Evolutionary conservation across 2,797 vertebrate genomes (phyloP), one percentile per base, ranked within the genome.

Genomic region (Gorsachius magnificus): DNA sequence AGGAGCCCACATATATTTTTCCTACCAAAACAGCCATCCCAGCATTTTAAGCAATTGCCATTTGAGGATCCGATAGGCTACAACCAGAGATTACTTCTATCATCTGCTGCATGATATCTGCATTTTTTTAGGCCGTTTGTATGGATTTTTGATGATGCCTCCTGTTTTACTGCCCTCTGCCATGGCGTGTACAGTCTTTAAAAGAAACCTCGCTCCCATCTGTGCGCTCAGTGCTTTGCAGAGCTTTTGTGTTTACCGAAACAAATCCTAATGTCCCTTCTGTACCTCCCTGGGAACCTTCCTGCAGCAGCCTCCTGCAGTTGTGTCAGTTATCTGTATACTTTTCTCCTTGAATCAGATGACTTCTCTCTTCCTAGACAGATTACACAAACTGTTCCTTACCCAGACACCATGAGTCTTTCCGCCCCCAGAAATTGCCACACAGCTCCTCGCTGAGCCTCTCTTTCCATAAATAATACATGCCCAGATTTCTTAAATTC

Each of bases 381-480:
- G 92, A 95, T 96, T 97, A 86, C 95, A 96, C 96, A 97, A 96
- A 84, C 48, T 72, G 29, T 93, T 93, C 64, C 76, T 94, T 71
- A 96, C 54, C 36, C 93, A 93, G 89, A 97, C 87, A 91, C 58
- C 31, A 29, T 92, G 87, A 96, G 68, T 70, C 93, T 94, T 95
- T 93, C 88, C 43, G 0, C 82, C 92, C 81, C 69, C 95, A 96
- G 87, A 89, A 93, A 82, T 93, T 96, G 89, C 93, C 83, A 96
- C 81, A 94, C 84, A 89, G 45, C 50, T 97, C 74, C 58, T 94
- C 17, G 21, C 68, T 85, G 89, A 97, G 33, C 54, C 50, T 92
- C 86, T 84, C 72, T 87, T 91, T 94, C 94, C 87, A 87, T 88
- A 96, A 90, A 88, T 79, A 93, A 94, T 80, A 43, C 61, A 45